phyloP scores from a whole-genome alignment of 1,140 invertebrate species.

The Sesamia nonagrioides region DNA sequence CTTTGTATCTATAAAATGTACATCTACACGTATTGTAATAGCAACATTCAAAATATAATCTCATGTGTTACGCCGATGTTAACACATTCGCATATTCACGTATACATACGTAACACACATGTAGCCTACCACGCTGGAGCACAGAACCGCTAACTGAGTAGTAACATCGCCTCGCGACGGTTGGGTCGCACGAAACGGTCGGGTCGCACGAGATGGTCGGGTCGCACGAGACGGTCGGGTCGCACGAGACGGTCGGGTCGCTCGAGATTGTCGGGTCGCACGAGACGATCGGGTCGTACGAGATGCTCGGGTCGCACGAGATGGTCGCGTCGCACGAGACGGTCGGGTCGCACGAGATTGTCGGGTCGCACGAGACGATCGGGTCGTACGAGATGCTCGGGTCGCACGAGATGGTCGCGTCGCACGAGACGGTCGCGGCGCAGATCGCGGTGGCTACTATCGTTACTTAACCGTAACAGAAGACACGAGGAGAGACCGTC shows the following conservation, averaged over 20 bases:
- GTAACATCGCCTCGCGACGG: too few species aligned
- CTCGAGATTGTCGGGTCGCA: too few species aligned
- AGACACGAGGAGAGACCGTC: slow-evolving; percentile 12
- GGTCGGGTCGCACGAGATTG: not conserved
- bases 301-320: not conserved
- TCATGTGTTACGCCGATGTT: slow-evolving; percentile 59
- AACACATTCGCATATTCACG: slow-evolving; percentile 31
- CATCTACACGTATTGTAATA: slow-evolving; percentile 69
- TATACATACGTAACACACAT: slow-evolving; percentile 39
- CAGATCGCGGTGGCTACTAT: not conserved
- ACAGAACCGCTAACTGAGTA: not conserved
- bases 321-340: not conserved
- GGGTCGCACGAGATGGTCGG: too few species aligned
- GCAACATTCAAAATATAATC: slow-evolving; percentile 69
- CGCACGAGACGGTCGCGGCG: not conserved
- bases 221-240: too few species aligned
- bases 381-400: not conserved
- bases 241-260: too few species aligned
- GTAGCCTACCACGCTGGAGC: slow-evolving; percentile 22
- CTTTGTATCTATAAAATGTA: slow-evolving; percentile 75
- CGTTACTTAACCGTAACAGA: not conserved
- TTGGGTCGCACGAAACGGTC: too few species aligned
- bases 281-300: not conserved
- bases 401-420: not conserved
- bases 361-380: not conserved